A percentile compares a stretch with the other conserved stretches of the same genome.
Evolutionary conservation across 1,140 invertebrate species (phyloP).

Genomic region (Pararge aegeria): DNA sequence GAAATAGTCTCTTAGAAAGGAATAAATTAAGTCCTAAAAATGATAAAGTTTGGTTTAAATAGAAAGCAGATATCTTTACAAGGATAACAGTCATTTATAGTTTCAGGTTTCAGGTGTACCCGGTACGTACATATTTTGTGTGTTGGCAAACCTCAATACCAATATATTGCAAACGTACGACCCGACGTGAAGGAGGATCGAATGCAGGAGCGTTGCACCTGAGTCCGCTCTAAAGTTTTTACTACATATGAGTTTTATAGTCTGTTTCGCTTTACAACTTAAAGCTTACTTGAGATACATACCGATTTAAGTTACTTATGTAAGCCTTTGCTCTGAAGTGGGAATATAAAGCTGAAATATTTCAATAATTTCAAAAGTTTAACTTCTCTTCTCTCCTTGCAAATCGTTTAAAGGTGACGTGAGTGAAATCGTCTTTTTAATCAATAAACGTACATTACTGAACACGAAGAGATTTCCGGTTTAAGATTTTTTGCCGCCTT

Average conservation of each 20-base stretch:
- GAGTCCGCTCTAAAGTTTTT: slow-evolving; percentile 13
- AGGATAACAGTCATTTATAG: background rate
- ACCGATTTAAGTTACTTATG: background rate
- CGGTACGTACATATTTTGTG: background rate
- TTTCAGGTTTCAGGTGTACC: background rate
- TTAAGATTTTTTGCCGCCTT: too few species aligned
- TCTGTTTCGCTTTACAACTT: background rate
- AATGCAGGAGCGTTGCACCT: slow-evolving; percentile 13
- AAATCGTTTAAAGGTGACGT: too few species aligned
- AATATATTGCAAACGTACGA: slow-evolving; percentile 15
- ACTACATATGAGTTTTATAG: background rate
- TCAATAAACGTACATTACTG: too few species aligned
- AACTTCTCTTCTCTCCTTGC: too few species aligned
- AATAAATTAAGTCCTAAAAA: too few species aligned
- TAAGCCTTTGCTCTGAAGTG: background rate
- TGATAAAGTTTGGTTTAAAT: too few species aligned
- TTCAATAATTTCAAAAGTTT: background rate
- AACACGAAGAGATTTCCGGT: too few species aligned
- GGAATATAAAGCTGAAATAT: background rate
- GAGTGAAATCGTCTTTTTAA: too few species aligned
- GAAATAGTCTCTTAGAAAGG: too few species aligned
- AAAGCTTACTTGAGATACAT: background rate
- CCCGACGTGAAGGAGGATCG: slow-evolving; percentile 14
- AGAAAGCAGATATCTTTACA: background rate
- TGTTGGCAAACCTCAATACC: slow-evolving; percentile 11